Evolutionary conservation across 2,888 invertebrate species (phyloP).

Genomic region (Lithophane leautieri): DNA sequence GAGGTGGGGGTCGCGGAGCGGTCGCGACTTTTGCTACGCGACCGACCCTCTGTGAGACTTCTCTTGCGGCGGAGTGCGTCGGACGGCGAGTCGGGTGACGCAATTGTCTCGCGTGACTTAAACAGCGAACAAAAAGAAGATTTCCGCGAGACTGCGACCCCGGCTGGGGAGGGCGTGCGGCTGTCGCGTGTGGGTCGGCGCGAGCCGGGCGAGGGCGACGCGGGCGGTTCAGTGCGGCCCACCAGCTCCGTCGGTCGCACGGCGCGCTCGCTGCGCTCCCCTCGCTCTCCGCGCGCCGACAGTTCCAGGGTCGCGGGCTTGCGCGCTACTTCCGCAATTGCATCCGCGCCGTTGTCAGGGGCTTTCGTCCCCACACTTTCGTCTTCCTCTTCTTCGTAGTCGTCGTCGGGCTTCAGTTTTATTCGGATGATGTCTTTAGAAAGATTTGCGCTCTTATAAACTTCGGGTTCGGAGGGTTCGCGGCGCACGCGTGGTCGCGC

Average conservation of each 20-base stretch:
- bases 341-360: constrained; percentile 71
- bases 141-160: constrained; percentile 92
- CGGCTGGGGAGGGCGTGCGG: constrained; percentile 93
- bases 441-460: constrained; percentile 77
- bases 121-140: constrained; percentile 96
- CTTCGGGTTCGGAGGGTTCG: constrained; percentile 82
- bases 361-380: constrained; percentile 65
- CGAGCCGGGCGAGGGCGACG: constrained; percentile 71
- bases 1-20: constrained; percentile 91
- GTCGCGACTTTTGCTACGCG: constrained; percentile 93
- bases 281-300: constrained; percentile 5
- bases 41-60: constrained; percentile 87
- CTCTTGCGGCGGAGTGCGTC: constrained; percentile 84
- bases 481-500: constrained; percentile 78
- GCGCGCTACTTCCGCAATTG: constrained; percentile 77
- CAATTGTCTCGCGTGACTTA: constrained; percentile 92
- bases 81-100: constrained; percentile 92
- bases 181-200: constrained; percentile 71
- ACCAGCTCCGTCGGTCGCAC: constrained; percentile 80
- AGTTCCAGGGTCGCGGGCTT: constrained; percentile 92
- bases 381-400: constrained; percentile 91
- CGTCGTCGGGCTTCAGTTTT: constrained; percentile 93
- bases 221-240: constrained; percentile 62
- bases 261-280: constrained; percentile 70
- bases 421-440: constrained; percentile 90